phyloP scores from a whole-genome alignment of 2,113 vertebrate species.

The Notothenia rossii region DNA sequence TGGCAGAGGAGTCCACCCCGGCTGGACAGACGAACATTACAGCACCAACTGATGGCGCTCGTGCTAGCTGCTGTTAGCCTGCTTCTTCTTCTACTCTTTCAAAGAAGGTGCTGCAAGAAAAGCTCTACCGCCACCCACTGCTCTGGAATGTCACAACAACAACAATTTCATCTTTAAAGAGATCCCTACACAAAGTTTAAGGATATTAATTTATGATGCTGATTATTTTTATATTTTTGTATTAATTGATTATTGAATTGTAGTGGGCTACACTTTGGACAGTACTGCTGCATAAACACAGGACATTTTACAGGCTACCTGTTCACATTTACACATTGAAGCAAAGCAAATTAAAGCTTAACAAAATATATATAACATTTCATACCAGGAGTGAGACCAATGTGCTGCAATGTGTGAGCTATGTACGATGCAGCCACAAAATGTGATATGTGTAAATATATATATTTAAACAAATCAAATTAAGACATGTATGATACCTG shows the following conservation, averaged over 20 bases:
- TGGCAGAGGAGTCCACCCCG: background rate
- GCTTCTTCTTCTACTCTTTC: conserved; percentile 1
- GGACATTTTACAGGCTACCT: background rate
- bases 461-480: no score
- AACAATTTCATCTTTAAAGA: background rate
- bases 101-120: no score
- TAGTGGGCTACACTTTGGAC: background rate
- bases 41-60: background rate
- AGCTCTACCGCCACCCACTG: conserved; percentile 34
- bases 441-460: no score
- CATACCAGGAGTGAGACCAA: no score
- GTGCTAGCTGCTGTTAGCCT: background rate
- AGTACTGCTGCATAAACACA: background rate
- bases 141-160: background rate
- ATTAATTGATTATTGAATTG: background rate
- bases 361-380: no score
- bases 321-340: background rate
- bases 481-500: no score
- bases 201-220: background rate
- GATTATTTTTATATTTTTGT: background rate
- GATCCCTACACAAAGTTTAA: background rate
- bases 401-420: no score
- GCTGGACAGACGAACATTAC: background rate
- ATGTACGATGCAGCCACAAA: no score
- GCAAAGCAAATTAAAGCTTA: no score